Conservation (phyloP, 2,797 vertebrate genomes). For the Helicolenus hilgendorfi region DNA sequence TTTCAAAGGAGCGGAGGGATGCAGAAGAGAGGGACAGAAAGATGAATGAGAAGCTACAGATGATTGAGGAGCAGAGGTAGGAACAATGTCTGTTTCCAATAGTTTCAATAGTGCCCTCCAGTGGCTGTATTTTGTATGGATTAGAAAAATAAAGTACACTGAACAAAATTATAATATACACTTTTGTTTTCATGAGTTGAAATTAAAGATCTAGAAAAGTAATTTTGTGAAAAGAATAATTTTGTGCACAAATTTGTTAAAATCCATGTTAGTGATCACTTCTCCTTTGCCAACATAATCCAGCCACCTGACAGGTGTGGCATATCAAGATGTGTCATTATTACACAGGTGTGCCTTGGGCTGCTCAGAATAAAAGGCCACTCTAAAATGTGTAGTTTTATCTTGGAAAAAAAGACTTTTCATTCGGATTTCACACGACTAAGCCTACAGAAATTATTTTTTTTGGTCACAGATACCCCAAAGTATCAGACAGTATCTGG, state of each 20-base stretch:
- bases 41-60: conserved; percentile 90
- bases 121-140: neutral
- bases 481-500: neutral
- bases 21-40: conserved; percentile 90
- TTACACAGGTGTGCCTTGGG: neutral
- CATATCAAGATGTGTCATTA: neutral
- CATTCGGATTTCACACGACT: neutral
- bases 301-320: neutral
- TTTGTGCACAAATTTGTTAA: neutral
- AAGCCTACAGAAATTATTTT: neutral
- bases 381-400: neutral
- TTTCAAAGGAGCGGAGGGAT: conserved; percentile 86
- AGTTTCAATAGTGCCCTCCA: conserved; percentile 12
- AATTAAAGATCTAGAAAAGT: neutral
- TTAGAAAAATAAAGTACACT: neutral
- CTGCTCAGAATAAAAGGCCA: neutral
- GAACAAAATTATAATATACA: neutral
- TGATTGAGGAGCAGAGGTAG: conserved; percentile 90
- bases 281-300: neutral
- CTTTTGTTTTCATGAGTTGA: neutral
- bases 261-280: neutral
- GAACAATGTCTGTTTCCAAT: neutral
- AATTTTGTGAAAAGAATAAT: too few species aligned
- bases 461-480: neutral
- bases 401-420: neutral